Conservation (phyloP, 1,140 invertebrate species). For the Macrocentrus cingulum region DNA sequence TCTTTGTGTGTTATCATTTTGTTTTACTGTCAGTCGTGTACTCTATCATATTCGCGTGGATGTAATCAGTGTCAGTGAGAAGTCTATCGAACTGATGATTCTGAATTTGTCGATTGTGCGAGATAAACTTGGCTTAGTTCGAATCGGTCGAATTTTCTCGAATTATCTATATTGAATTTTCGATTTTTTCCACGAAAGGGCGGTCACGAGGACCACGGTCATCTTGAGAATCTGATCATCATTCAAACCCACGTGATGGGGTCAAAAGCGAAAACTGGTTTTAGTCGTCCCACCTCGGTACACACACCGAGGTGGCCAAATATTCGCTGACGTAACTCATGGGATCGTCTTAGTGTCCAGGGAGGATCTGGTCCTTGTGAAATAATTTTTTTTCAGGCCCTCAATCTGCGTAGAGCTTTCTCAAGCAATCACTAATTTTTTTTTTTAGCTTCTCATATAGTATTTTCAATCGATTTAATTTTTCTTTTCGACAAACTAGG, state of each 20-base stretch:
- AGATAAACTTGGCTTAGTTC: too few relatives aligned
- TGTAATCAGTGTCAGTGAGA: constrained; percentile 4
- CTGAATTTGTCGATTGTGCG: not conserved
- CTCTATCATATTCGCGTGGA: constrained; percentile 18
- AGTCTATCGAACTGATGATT: constrained; percentile 13
- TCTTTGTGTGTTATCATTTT: constrained; percentile 19
- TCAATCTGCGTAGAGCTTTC: too few relatives aligned
- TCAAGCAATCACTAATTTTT: too few relatives aligned
- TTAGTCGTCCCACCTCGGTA: constrained; percentile 1
- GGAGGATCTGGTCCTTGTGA: not conserved
- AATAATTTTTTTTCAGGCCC: not conserved
- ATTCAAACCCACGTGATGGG: constrained; percentile 12
- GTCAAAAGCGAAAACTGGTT: constrained; percentile 24
- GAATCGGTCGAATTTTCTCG: not conserved
- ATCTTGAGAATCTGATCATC: constrained; percentile 1
- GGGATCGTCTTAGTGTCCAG: constrained; percentile 11
- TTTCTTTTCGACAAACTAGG: too few relatives aligned
- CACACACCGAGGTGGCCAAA: constrained; percentile 6
- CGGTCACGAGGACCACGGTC: not conserved
- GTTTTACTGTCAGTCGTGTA: not conserved
- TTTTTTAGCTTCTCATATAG: too few relatives aligned
- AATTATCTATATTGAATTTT: not conserved
- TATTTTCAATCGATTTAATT: too few relatives aligned
- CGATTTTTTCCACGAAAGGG: too few relatives aligned
- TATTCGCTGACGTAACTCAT: constrained; percentile 20